These are phyloP conservation scores for Aspidapion aeneum DNA, from an alignment of 2,888 invertebrate genomes.

Conservation along the genomic window DNA sequence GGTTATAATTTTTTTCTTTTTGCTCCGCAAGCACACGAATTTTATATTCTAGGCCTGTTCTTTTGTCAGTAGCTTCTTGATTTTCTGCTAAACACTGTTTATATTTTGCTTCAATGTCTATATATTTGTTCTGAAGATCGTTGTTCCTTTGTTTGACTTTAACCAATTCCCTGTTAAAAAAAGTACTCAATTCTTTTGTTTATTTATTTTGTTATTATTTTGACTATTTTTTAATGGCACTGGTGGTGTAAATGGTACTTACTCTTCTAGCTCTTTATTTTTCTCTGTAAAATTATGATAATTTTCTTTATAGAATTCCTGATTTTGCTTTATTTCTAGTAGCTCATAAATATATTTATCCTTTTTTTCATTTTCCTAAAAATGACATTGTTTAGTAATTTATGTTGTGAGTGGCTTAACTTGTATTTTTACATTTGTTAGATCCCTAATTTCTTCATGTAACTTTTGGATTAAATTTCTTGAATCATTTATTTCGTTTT, in stretches of 20 bases:
- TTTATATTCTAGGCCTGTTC: conserved; percentile 21
- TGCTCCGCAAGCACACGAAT: conserved; percentile 22
- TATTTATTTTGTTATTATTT: too few species aligned
- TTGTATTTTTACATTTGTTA: conserved; percentile 15
- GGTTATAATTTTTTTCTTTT: conserved; percentile 25
- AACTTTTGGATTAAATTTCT: conserved; percentile 21
- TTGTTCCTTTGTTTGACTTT: conserved; percentile 16
- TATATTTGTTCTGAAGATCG: conserved; percentile 8
- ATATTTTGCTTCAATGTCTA: conserved; percentile 13
- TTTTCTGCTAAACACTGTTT: conserved; percentile 5
- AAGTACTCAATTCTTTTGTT: too few species aligned
- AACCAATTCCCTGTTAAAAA: conserved; percentile 17
- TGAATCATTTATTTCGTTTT: conserved; percentile 29
- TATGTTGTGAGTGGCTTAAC: background rate
- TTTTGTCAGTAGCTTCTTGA: conserved; percentile 23
- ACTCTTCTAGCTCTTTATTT: conserved; percentile 20
- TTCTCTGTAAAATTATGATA: conserved; percentile 14
- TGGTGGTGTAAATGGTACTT: too few species aligned
- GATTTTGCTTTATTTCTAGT: conserved; percentile 13
- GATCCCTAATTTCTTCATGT: conserved; percentile 22
- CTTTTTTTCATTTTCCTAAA: conserved; percentile 19
- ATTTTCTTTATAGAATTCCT: conserved; percentile 12
- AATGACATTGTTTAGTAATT: background rate
- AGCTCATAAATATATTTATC: conserved; percentile 18
- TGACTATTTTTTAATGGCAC: too few species aligned